Conservation (phyloP, 2,113 vertebrate species). For the Takifugu flavidus region DNA sequence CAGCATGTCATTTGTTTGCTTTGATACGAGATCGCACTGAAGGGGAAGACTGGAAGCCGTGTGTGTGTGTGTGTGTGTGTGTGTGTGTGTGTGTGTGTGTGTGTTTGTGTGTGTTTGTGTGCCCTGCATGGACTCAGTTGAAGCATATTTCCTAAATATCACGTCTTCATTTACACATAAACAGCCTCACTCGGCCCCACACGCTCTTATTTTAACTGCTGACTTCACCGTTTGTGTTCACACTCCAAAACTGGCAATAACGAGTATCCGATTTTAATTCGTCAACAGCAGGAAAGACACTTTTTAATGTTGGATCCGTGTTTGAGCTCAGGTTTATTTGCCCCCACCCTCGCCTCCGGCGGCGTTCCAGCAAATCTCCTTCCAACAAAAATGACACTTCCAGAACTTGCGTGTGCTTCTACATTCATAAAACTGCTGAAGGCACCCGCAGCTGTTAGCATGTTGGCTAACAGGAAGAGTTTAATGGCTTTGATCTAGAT, state of each 20-base stretch:
- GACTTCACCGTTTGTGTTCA: background rate
- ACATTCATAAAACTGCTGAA: too few relatives aligned
- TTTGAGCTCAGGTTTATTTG: too few relatives aligned
- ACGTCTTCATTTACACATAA: slow-evolving; percentile 26
- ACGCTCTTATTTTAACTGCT: background rate
- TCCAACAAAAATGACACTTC: too few relatives aligned
- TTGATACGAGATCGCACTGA: slow-evolving; percentile 79
- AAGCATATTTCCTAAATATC: slow-evolving; percentile 28
- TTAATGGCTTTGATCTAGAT: too few relatives aligned
- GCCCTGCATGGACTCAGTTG: slow-evolving; percentile 29
- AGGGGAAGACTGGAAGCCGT: slow-evolving; percentile 50
- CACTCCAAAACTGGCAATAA: background rate
- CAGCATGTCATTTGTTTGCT: slow-evolving; percentile 81
- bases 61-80: slow-evolving; percentile 15
- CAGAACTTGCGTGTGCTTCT: too few relatives aligned
- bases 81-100: slow-evolving; percentile 16
- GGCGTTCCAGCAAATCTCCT: too few relatives aligned
- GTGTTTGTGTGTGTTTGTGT: slow-evolving; percentile 13
- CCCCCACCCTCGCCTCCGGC: too few relatives aligned
- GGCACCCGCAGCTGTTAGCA: too few relatives aligned
- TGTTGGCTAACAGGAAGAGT: too few relatives aligned
- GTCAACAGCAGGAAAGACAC: background rate
- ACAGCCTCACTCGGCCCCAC: background rate
- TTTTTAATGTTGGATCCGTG: too few relatives aligned
- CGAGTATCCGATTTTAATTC: background rate